Evolutionary conservation across 2,113 vertebrate genomes (phyloP).

Genomic region (Lethenteron camtschaticum): DNA sequence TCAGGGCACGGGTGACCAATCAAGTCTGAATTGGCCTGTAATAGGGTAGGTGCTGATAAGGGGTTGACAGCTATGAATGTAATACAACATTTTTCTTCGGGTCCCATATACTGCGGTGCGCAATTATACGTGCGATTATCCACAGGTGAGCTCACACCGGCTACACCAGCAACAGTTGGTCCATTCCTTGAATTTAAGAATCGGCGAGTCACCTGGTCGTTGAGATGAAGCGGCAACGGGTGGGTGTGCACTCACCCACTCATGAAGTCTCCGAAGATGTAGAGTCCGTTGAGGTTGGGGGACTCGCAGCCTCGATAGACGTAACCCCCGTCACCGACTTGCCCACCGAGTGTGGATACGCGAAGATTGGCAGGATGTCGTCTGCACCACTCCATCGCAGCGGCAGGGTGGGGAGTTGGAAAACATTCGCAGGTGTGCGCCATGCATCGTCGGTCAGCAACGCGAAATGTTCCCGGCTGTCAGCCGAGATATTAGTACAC

Average conservation of each 20-base stretch:
- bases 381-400: conserved; percentile 21
- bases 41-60: not conserved
- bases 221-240: not conserved
- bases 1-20: too few relatives aligned
- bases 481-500: too few relatives aligned
- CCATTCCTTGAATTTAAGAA: too few relatives aligned
- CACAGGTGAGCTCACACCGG: too few relatives aligned
- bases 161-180: fast-evolving
- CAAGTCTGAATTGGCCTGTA: too few relatives aligned
- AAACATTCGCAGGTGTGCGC: too few relatives aligned
- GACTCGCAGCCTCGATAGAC: conserved; percentile 71
- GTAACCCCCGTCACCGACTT: conserved; percentile 83
- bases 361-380: conserved; percentile 69
- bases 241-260: conserved; percentile 42
- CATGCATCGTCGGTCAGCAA: too few relatives aligned
- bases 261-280: conserved; percentile 97
- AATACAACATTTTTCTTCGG: conserved; percentile 6
- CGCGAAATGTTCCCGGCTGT: too few relatives aligned
- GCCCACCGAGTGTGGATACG: conserved; percentile 69
- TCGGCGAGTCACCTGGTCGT: too few relatives aligned
- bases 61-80: not conserved
- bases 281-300: conserved; percentile 78
- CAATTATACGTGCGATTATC: too few relatives aligned
- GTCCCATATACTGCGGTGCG: not conserved
- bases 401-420: too few relatives aligned